Evolutionary conservation across 2,797 vertebrate species (phyloP).

Genomic region (Phrynocephalus forsythii): DNA sequence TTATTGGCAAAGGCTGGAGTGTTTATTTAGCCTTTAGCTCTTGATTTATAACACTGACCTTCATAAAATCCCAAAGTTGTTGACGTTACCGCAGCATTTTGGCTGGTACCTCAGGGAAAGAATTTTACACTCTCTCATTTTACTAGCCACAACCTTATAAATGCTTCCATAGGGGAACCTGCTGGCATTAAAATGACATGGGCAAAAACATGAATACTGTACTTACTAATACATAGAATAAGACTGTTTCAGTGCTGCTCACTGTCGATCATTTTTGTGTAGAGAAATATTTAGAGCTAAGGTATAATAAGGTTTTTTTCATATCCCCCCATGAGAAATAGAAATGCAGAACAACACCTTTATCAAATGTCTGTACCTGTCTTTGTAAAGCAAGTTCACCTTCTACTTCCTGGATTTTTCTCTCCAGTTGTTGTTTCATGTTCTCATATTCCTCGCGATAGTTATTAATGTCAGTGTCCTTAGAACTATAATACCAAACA

Average conservation of each 20-base stretch:
- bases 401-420: constrained; percentile 76
- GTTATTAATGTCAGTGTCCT: constrained; percentile 70
- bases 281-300: not conserved
- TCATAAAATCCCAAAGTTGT: constrained; percentile 56
- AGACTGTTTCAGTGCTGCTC: constrained; percentile 20
- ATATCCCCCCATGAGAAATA: not conserved
- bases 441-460: constrained; percentile 77
- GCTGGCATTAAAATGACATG: constrained; percentile 22
- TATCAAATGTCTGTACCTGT: constrained; percentile 76
- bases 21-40: constrained; percentile 35
- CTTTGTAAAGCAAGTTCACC: constrained; percentile 79
- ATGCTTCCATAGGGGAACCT: constrained; percentile 39
- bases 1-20: constrained; percentile 11
- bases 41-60: constrained; percentile 62
- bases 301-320: not conserved
- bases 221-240: constrained; percentile 7
- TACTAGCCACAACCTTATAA: constrained; percentile 59
- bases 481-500: constrained; percentile 68
- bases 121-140: constrained; percentile 66
- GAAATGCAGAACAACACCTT: not conserved
- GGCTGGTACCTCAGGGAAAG: constrained; percentile 22
- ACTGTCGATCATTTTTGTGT: not conserved
- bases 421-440: constrained; percentile 76
- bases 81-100: constrained; percentile 42
- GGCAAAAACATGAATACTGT: constrained; percentile 30